Evolutionary conservation across 1,140 invertebrate genomes (phyloP).

Genomic region (Pseudobourletiella spinata): DNA sequence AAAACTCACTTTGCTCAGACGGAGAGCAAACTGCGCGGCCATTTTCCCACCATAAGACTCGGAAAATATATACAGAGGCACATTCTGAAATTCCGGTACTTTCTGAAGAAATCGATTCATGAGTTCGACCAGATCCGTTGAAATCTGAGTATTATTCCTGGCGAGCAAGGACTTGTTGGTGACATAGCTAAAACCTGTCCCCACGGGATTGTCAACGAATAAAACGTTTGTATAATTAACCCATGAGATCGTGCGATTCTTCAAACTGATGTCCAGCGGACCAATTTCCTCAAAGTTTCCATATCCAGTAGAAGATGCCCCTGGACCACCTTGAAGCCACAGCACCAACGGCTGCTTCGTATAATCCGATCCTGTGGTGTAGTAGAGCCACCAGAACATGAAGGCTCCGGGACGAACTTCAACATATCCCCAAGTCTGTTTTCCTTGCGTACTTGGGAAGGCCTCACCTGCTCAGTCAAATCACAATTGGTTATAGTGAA

Average conservation of each 20-base stretch:
- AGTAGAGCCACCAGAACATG: conserved; percentile 77
- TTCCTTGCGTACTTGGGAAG: too few relatives aligned
- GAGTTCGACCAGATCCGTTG: conserved; percentile 62
- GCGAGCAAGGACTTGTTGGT: conserved; percentile 49
- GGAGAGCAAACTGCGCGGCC: conserved; percentile 63
- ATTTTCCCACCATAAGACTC: conserved; percentile 88
- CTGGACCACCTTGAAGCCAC: conserved; percentile 58
- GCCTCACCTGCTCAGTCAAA: too few relatives aligned
- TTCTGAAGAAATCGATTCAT: conserved; percentile 55
- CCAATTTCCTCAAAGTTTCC: conserved; percentile 72
- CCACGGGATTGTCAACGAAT: conserved; percentile 82
- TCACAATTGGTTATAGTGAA: too few relatives aligned
- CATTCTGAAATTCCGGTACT: conserved; percentile 55
- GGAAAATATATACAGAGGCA: conserved; percentile 69
- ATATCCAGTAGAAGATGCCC: conserved; percentile 59
- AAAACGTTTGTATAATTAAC: conserved; percentile 67
- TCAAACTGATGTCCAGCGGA: conserved; percentile 54
- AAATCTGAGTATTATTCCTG: conserved; percentile 62
- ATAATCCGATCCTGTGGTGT: conserved; percentile 51
- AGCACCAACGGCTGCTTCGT: conserved; percentile 59
- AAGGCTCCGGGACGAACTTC: conserved; percentile 58
- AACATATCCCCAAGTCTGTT: conserved; percentile 59
- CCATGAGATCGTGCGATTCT: conserved; percentile 62
- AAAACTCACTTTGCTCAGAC: conserved; percentile 49
- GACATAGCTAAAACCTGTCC: conserved; percentile 76